Percentiles rank a stretch among this genome's conserved stretches.
Conservation (phyloP, 2,113 vertebrate species). For the Thryonomys swinderianus region DNA sequence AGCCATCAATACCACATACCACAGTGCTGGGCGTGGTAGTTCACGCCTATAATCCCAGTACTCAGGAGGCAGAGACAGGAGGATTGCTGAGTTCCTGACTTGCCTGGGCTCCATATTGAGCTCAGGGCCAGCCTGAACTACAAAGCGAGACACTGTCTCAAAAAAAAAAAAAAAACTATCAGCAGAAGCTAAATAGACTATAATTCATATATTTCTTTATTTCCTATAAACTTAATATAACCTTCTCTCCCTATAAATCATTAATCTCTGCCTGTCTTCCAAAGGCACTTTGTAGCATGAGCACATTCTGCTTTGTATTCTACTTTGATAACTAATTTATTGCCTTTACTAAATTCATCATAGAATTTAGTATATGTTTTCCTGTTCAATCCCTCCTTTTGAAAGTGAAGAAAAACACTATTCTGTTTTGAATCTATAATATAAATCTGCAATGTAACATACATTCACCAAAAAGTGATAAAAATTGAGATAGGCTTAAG, state of each 20-base stretch:
- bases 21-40: too few species aligned
- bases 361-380: neutral
- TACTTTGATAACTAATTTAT: neutral
- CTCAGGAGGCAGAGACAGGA: too few species aligned
- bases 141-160: too few species aligned
- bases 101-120: too few species aligned
- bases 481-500: neutral
- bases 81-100: too few species aligned
- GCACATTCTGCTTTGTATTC: neutral
- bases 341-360: neutral
- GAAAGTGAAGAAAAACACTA: neutral
- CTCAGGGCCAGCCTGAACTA: too few species aligned
- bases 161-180: neutral
- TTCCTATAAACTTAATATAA: neutral
- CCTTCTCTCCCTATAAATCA: neutral
- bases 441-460: conserved; percentile 15
- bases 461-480: neutral
- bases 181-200: neutral
- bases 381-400: conserved; percentile 11
- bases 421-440: neutral
- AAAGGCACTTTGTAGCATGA: neutral
- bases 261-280: neutral
- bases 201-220: neutral
- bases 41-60: too few species aligned
- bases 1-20: too few species aligned